A percentile compares a stretch with the other conserved stretches of the same genome.
Conservation (phyloP, 2,797 vertebrate genomes). For the Peromyscus aztecus region DNA sequence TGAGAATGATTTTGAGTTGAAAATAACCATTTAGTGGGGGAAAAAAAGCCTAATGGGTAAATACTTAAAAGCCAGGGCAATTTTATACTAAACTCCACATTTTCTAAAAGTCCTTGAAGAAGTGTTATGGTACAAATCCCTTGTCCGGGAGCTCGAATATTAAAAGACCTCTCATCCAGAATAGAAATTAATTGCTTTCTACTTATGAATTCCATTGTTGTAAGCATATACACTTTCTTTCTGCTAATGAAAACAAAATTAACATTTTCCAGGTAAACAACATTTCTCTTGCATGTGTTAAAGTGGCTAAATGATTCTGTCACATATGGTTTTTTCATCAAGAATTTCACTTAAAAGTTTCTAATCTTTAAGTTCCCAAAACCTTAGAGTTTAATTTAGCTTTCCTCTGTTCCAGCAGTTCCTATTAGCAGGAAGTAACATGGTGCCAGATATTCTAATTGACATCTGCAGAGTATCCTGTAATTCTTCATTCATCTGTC, state of each 20-base stretch:
- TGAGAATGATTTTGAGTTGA: constrained; percentile 1
- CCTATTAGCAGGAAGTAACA: constrained; percentile 48
- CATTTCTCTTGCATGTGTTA: constrained; percentile 58
- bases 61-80: background rate
- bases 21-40: background rate
- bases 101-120: constrained; percentile 63
- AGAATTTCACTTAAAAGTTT: constrained; percentile 68
- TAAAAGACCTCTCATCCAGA: constrained; percentile 58
- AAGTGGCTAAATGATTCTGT: constrained; percentile 53
- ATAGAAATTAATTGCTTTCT: constrained; percentile 75
- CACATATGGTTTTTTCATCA: constrained; percentile 51
- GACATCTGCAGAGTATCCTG: constrained; percentile 50
- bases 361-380: constrained; percentile 47
- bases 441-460: constrained; percentile 61
- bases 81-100: background rate
- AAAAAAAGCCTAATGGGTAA: background rate
- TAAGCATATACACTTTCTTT: constrained; percentile 49
- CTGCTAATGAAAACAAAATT: constrained; percentile 68
- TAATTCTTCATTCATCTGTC: constrained; percentile 69
- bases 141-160: constrained; percentile 51
- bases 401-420: constrained; percentile 26
- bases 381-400: constrained; percentile 50
- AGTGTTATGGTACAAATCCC: constrained; percentile 2
- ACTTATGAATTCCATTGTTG: constrained; percentile 71
- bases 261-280: constrained; percentile 64